Evolutionary conservation across 2,113 vertebrate species (phyloP), one percentile per base, ranked within the genome.

Genomic region (Tetraodon nigroviridis): DNA sequence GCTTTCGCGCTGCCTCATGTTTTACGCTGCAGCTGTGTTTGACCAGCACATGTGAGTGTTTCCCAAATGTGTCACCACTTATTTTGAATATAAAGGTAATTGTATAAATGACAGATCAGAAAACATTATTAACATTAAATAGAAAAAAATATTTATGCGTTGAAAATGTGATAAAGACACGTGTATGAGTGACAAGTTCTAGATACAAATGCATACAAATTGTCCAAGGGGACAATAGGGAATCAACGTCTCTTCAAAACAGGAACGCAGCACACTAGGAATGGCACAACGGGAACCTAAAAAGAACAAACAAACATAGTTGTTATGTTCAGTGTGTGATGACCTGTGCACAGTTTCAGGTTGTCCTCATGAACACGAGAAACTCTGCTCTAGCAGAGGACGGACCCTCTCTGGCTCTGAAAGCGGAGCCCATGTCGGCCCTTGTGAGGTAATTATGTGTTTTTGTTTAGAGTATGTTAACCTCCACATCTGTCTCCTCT

Each of bases 361-460:
- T n/a, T 45, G 44, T 45, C 15, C 17, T 45, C 15, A 32, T 6
- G 29, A 32, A 32, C 29, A 32, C 29, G 29, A 7, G 29, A 32
- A 32, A 32, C 29, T 32, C 8, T 32, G 29, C 29, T 32, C 29
- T 32, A 5, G n/a, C 14, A 13, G 44, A 17, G 44, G 44, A 7
- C 44, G 32, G 32, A 37, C 44, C 15, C 14, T 46, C n/a, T 46
- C 44, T 46, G 44, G 44, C 15, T 6, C 44, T 46, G n/a, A 46
- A 46, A 46, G 88, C 66, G 86, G 59, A 86, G 75, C 87, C 83
- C 88, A 87, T 83, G 83, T 84, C 80, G 80, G 75, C 70, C 77
- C 73, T 77, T 66, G 68, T 83, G 84, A 92, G 84, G 89, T 90
- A 89, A 91, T 90, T 91, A 89, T 86, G 82, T 90, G 84, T 90